These are phyloP conservation scores for Falco naumanni DNA, from an alignment of 2,797 vertebrate species.

Conservation along the genomic window DNA sequence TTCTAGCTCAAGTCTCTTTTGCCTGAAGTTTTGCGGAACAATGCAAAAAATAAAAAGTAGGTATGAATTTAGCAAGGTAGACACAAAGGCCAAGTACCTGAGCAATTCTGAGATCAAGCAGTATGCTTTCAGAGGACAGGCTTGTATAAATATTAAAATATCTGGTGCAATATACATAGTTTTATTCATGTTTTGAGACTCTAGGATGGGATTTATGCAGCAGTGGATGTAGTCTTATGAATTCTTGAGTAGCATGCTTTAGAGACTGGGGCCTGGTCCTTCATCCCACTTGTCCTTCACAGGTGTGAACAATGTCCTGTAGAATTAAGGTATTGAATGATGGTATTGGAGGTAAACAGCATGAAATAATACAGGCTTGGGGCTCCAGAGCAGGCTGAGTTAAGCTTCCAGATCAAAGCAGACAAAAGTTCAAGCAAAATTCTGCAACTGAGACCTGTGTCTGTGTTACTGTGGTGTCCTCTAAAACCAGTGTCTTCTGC, in stretches of 20 bases:
- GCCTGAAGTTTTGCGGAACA: background rate
- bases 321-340: background rate
- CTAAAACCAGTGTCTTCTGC: background rate
- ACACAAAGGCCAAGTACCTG: background rate
- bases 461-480: background rate
- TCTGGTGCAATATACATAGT: background rate
- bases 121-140: background rate
- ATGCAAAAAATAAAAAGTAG: background rate
- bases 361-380: background rate
- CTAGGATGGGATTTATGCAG: background rate
- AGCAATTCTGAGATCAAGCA: background rate
- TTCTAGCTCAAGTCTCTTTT: background rate
- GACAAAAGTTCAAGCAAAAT: background rate
- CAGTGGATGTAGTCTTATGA: background rate
- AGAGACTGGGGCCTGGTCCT: background rate
- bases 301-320: background rate
- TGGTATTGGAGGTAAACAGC: background rate
- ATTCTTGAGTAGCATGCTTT: background rate
- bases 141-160: background rate
- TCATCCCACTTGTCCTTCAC: background rate
- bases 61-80: background rate
- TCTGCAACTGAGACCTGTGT: background rate
- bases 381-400: background rate
- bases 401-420: background rate
- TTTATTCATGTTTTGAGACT: background rate